phyloP scores from a whole-genome alignment of 2,797 vertebrate genomes.

The Chaetophractus vellerosus region DNA sequence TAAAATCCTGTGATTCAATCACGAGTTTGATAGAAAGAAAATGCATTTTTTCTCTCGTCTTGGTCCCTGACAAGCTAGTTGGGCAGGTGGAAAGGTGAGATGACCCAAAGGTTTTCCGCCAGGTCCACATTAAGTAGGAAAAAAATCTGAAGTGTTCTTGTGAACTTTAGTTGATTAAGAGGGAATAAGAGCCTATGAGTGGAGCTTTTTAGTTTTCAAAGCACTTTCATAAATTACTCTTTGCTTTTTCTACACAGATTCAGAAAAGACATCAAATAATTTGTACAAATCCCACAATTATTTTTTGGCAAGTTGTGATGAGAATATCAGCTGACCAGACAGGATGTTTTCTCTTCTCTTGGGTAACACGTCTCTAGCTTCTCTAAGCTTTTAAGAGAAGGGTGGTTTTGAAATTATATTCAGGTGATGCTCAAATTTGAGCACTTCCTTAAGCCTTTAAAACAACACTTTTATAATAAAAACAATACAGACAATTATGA shows the following conservation, averaged over 20 bases:
- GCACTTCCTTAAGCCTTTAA: not conserved
- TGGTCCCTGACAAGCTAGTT: not conserved
- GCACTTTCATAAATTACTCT: not conserved
- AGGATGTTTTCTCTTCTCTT: not conserved
- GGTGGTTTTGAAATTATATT: conserved; percentile 22
- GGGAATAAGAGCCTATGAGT: not conserved
- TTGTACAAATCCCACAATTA: not conserved
- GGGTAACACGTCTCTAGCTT: not conserved
- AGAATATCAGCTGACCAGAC: not conserved
- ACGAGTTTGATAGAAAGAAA: not conserved
- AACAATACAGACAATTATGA: not conserved
- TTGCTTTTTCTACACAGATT: not conserved
- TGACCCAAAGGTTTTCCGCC: not conserved
- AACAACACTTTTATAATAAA: not conserved
- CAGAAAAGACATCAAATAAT: not conserved
- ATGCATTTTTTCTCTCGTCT: not conserved
- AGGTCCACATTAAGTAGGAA: not conserved
- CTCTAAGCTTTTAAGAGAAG: not conserved
- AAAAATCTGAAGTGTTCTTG: not conserved
- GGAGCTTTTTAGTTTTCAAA: not conserved
- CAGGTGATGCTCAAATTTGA: not conserved
- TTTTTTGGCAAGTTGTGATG: not conserved
- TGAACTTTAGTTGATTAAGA: not conserved
- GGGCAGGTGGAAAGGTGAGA: not conserved
- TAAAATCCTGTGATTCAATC: not conserved